Evolutionary conservation across 2,797 vertebrate species (phyloP).

Genomic region (Pteropus rufus): DNA sequence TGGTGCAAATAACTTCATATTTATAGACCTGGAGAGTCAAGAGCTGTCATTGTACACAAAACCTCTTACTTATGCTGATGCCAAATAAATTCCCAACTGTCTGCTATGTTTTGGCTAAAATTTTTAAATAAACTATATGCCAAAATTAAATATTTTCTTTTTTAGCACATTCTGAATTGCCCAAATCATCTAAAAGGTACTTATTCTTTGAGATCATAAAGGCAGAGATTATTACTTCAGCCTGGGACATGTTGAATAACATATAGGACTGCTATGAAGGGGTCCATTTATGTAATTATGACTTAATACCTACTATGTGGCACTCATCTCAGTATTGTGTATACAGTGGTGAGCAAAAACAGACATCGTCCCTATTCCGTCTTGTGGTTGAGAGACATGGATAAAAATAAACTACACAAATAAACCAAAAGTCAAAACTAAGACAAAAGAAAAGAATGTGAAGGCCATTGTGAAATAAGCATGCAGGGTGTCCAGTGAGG

Average conservation of each 20-base stretch:
- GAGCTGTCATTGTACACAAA: neutral
- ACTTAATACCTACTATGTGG: neutral
- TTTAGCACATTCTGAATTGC: neutral
- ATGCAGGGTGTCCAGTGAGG: neutral
- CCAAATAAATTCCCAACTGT: slow-evolving; percentile 6
- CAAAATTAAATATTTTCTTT: neutral
- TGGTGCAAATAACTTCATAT: neutral
- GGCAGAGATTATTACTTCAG: neutral
- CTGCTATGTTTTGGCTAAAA: neutral
- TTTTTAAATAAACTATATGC: neutral
- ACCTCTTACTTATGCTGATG: neutral
- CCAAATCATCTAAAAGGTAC: neutral
- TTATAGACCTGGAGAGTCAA: neutral
- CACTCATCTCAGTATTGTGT: neutral
- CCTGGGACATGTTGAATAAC: neutral
- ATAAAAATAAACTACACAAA: neutral
- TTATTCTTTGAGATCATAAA: neutral
- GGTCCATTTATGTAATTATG: neutral
- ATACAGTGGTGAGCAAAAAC: neutral
- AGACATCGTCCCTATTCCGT: neutral
- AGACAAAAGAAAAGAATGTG: neutral
- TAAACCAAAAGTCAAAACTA: neutral
- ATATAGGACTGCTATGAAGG: neutral
- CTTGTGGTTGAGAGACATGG: neutral
- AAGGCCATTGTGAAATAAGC: neutral